Conservation (phyloP, 1,140 invertebrate genomes). For the Sinonovacula constricta region DNA sequence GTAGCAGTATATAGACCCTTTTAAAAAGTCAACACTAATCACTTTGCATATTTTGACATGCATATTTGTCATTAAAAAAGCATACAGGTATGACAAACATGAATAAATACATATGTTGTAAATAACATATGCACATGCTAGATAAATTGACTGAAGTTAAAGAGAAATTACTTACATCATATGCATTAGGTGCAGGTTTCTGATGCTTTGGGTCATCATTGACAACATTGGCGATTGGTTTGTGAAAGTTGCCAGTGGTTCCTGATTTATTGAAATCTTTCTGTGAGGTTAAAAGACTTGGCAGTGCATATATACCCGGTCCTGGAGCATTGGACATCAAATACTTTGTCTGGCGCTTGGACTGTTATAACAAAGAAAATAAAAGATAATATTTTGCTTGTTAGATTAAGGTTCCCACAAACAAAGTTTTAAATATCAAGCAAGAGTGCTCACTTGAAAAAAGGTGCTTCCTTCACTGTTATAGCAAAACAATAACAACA, state of each 20-base stretch:
- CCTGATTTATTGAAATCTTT: slow-evolving; percentile 71
- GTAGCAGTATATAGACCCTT: no score
- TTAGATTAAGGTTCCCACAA: no score
- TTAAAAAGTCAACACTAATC: no score
- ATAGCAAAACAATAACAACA: no score
- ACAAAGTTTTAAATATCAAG: no score
- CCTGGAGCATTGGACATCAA: slow-evolving; percentile 67
- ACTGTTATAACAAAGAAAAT: slow-evolving; percentile 10
- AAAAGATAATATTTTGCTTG: slow-evolving; percentile 13
- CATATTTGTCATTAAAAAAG: no score
- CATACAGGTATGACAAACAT: no score
- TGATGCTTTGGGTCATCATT: slow-evolving; percentile 52
- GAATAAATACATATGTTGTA: no score
- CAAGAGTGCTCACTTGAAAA: no score
- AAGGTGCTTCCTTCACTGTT: no score
- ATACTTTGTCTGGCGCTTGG: slow-evolving; percentile 49
- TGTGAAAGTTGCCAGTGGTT: slow-evolving; percentile 69
- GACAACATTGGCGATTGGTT: slow-evolving; percentile 67
- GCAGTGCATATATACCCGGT: slow-evolving; percentile 71
- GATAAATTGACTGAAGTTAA: neutral
- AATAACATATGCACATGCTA: neutral
- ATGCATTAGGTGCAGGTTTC: slow-evolving; percentile 75
- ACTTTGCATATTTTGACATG: no score
- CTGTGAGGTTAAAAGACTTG: slow-evolving; percentile 62
- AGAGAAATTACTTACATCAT: slow-evolving; percentile 69